Conservation (phyloP, 2,113 vertebrate species). For the Dolichallabes microphthalmus region DNA sequence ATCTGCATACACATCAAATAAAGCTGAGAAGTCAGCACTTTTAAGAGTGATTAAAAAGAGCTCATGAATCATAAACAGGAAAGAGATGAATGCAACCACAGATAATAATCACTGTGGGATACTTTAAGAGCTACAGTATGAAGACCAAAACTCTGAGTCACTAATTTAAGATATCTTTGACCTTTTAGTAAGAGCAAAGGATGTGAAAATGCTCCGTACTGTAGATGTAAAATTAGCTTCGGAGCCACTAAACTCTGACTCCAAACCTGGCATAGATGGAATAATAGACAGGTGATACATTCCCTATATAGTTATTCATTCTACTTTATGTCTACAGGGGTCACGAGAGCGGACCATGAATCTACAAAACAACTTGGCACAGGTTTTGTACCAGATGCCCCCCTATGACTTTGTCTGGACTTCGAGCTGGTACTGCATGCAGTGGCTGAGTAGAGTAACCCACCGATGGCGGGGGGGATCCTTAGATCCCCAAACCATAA, state of each 20-base stretch:
- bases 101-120: background rate
- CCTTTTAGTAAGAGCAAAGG: background rate
- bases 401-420: no score
- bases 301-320: background rate
- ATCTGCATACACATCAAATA: background rate
- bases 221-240: conserved; percentile 16
- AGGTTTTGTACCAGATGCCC: no score
- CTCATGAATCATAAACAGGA: background rate
- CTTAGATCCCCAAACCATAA: no score
- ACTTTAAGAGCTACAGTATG: background rate
- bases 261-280: background rate
- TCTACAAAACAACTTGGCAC: no score
- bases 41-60: background rate
- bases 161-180: background rate
- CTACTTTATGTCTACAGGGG: background rate
- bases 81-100: background rate
- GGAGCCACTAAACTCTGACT: conserved; percentile 8
- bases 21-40: background rate
- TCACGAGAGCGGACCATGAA: no score
- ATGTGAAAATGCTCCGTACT: conserved; percentile 15
- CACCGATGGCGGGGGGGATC: no score
- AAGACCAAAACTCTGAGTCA: background rate
- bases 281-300: background rate
- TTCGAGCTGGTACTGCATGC: no score
- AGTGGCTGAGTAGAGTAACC: no score